phyloP scores from a whole-genome alignment of 2,888 invertebrate genomes.

The Chironomus riparius region DNA sequence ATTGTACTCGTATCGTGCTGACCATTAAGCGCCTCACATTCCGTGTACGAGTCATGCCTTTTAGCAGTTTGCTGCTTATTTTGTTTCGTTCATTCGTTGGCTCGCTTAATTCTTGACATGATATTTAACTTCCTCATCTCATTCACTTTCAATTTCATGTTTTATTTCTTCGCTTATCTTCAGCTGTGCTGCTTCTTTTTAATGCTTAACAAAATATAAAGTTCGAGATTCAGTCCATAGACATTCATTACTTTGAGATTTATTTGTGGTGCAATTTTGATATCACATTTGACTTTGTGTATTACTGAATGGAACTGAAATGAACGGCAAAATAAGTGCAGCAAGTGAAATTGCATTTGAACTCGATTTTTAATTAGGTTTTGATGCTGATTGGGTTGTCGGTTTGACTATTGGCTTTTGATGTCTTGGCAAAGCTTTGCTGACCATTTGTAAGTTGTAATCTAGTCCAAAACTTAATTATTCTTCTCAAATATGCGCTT shows the following conservation, averaged over 20 bases:
- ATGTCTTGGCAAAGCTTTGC: no score
- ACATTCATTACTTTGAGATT: neutral
- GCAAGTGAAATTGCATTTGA: no score
- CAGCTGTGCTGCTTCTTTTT: neutral
- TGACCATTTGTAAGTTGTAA: no score
- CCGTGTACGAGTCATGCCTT: neutral
- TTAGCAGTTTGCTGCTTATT: neutral
- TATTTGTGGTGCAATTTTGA: no score
- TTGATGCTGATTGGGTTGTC: no score
- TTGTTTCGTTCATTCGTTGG: neutral
- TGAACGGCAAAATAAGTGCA: no score
- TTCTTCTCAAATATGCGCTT: no score
- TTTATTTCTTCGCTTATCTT: neutral
- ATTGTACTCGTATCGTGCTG: neutral
- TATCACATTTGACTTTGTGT: no score
- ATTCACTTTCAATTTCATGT: slow-evolving; percentile 8
- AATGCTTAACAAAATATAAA: neutral
- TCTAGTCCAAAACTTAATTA: no score
- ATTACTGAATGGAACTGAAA: no score
- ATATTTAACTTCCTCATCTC: slow-evolving; percentile 9
- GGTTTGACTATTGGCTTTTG: no score
- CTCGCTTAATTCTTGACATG: neutral
- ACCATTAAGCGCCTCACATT: neutral
- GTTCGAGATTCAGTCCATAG: neutral
- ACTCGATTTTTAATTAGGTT: no score